phyloP scores from a whole-genome alignment of 1,140 invertebrate genomes.

The Pachyrhynchus sulphureomaculatus region DNA sequence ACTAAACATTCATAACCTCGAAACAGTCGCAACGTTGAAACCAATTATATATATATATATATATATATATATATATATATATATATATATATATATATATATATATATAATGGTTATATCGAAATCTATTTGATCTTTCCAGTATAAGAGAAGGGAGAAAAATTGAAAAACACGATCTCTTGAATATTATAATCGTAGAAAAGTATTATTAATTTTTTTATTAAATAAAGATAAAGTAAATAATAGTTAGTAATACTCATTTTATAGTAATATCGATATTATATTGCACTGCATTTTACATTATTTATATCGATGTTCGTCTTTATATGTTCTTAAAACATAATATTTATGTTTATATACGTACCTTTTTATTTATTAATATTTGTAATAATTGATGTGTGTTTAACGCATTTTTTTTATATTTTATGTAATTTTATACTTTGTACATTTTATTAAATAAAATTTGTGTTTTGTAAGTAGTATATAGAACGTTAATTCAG shows the following conservation, averaged over 20 bases:
- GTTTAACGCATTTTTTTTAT: constrained; percentile 31
- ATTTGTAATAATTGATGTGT: constrained; percentile 32
- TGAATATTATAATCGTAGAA: not conserved
- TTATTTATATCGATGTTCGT: constrained; percentile 18
- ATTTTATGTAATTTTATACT: constrained; percentile 39
- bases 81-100: too few relatives aligned
- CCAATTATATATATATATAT: too few relatives aligned
- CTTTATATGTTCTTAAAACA: constrained; percentile 22
- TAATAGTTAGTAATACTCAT: not conserved
- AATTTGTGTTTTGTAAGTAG: constrained; percentile 3
- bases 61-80: too few relatives aligned
- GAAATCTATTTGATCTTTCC: too few relatives aligned
- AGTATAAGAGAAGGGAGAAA: too few relatives aligned
- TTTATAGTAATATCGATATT: constrained; percentile 8
- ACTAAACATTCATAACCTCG: too few relatives aligned
- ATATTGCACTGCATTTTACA: constrained; percentile 13
- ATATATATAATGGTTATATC: too few relatives aligned
- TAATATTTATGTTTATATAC: constrained; percentile 35
- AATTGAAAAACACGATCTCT: not conserved
- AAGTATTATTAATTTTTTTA: not conserved
- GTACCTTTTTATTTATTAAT: constrained; percentile 24
- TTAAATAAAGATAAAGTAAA: not conserved
- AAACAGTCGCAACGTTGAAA: too few relatives aligned
- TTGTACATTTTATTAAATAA: constrained; percentile 37
- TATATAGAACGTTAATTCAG: too few relatives aligned